Evolutionary conservation across 2,113 vertebrate genomes (phyloP), one percentile per base, ranked within the genome.

Genomic region (Oceanites oceanicus): DNA sequence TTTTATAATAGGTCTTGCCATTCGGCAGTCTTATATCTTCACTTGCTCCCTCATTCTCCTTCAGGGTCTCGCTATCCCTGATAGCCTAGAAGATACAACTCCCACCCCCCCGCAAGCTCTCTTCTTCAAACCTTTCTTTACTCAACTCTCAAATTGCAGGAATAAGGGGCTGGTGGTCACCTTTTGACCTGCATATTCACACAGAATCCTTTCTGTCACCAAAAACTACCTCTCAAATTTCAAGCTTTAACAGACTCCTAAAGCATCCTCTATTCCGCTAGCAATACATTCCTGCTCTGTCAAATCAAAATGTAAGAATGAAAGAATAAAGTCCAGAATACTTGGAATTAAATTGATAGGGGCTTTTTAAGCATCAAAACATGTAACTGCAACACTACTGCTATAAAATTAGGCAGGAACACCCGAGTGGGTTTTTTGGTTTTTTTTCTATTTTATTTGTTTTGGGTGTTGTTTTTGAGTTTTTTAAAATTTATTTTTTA

Each of bases 341-440:
- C 18, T 13, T 36, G 9, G 20, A 65, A 23, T 38, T 23, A 55
- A 68, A 59, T 2, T 18, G 9, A 42, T 2, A 44, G 3, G 15
- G 12, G 1, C 4, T 55, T 88, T 78, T 56, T 32, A 56, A 45
- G 18, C 4, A 1, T 36, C 16, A 47, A 42, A 75, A 49, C 14
- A 61, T 21, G 10, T 38, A 36, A 62, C 9, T 30, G 11, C 47
- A 76, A 44, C 44, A 62, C 13, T 11, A 44, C 32, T n/a, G 70
- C 32, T 67, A 50, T 10, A n/a, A 63, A 65, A 78, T 22, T 9
- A 70, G 66, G 25, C 27, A 78, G 17, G 13, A 65, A 83, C 4
- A 82, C 4, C 32, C 2, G 1, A 30, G 11, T 15, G 8, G 1
- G 2, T 10, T 58, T 14, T 14, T 14, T 32, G 11, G 5, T 4